Base-by-base conservation (phyloP, 2,113 vertebrate genomes). In the Xenopus borealis region DNA sequence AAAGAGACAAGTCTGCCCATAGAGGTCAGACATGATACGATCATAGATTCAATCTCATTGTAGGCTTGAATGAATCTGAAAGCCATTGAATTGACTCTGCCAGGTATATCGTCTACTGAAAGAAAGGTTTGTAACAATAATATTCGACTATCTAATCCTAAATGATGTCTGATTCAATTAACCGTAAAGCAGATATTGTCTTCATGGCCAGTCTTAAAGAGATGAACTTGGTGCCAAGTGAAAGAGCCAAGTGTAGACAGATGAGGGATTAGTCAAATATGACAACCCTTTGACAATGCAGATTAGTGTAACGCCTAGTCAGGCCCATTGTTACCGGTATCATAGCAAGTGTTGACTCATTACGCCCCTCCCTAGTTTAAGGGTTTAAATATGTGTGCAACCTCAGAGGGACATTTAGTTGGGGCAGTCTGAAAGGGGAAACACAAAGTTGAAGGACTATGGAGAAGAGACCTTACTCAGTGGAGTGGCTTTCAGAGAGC, bases 401-500 rank as follows among this genome's bases (percentile, higher is more conserved):
- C 10, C 13, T 12, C 3, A 55, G 53, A n/a, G 3, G 3, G 66
- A 27, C 12, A 0, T 8, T 78, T 44, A 2, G 65, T 53, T 62
- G 14, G 9, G 11, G 23, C 11, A 12, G 0, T 47, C 18, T 53
- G 44, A 7, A 0, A 1, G 17, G 27, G n/a, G 0, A 6, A 9
- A 59, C 3, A 59, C 17, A 47, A 0, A 3, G 17, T 13, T 3
- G 1, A 20, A 0, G 10, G 27, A 18, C 16, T 19, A 85, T 85
- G 84, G 80, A 82, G 47, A 81, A 79, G 33, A 72, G 72, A 0
- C 10, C 27, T 72, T 94, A 93, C 72, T 92, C 94, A 0, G 92
- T 89, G 72, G 92, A 93, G 81, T 94, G 94, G 94, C 82, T 96
- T 61, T 88, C 93, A 0, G 88, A 85, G 82, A 95, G 93, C 87